These are phyloP conservation scores for Gymnorhina tibicen DNA, from an alignment of 2,113 vertebrate species.

Conservation along the genomic window DNA sequence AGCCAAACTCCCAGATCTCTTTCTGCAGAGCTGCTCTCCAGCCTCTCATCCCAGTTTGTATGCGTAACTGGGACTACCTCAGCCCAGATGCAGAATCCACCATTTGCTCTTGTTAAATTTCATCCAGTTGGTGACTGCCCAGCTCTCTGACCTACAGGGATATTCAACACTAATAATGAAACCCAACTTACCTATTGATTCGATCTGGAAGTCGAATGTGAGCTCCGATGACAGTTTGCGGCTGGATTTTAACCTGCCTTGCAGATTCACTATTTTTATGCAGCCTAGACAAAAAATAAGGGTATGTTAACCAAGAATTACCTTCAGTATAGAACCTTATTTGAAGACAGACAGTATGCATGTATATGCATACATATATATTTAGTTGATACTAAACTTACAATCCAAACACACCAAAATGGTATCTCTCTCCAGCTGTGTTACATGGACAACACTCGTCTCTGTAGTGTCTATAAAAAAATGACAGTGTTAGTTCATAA, in stretches of 20 bases:
- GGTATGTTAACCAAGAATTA: background rate
- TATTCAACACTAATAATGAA: background rate
- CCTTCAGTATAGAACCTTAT: background rate
- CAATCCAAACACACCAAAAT: slow-evolving; percentile 96
- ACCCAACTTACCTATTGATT: slow-evolving; percentile 85
- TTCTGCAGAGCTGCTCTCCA: background rate
- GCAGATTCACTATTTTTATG: slow-evolving; percentile 98
- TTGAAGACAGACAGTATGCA: background rate
- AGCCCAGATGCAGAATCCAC: background rate
- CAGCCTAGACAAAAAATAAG: slow-evolving; percentile 78
- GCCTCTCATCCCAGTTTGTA: background rate
- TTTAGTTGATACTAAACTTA: slow-evolving; percentile 73
- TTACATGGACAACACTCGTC: slow-evolving; percentile 92
- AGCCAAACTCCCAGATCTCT: background rate
- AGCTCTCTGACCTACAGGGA: background rate
- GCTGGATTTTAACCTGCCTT: slow-evolving; percentile 95
- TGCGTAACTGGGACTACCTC: accelerated
- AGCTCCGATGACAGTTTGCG: slow-evolving; percentile 94
- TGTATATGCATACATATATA: background rate
- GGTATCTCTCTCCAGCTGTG: slow-evolving; percentile 95
- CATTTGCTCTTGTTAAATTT: background rate
- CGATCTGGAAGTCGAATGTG: slow-evolving; percentile 98
- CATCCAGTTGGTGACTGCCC: accelerated
- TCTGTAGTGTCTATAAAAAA: slow-evolving; percentile 86
- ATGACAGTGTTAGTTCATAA: background rate